phyloP scores from a whole-genome alignment of 2,888 invertebrate genomes.

The Cabera pusaria region DNA sequence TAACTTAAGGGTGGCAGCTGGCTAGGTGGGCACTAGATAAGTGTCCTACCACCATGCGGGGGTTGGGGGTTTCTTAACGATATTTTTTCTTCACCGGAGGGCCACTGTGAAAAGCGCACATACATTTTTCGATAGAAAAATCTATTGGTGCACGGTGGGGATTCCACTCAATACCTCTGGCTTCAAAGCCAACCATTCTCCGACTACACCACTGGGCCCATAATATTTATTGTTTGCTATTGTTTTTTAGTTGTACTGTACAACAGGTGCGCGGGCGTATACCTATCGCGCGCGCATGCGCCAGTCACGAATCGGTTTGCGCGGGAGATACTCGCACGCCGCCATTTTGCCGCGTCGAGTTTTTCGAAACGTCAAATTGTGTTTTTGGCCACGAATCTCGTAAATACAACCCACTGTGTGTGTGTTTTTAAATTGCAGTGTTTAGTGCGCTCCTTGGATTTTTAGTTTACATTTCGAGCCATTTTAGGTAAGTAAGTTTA shows the following conservation, averaged over 20 bases:
- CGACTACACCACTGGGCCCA: too few species aligned
- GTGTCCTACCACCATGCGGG: too few species aligned
- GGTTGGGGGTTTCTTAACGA: too few species aligned
- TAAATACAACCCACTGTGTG: constrained; percentile 23
- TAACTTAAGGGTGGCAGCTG: too few species aligned
- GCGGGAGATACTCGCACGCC: constrained; percentile 57
- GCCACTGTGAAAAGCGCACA: too few species aligned
- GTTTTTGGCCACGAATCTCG: constrained; percentile 8
- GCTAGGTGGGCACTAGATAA: too few species aligned
- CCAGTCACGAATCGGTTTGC: constrained; percentile 65
- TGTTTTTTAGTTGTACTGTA: constrained; percentile 62
- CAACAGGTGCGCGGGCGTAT: constrained; percentile 62
- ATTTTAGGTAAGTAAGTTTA: constrained; percentile 58
- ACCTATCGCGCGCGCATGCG: constrained; percentile 35
- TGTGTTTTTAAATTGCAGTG: constrained; percentile 28
- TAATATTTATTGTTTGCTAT: constrained; percentile 75
- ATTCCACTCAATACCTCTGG: too few species aligned
- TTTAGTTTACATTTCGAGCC: constrained; percentile 36
- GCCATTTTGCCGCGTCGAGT: constrained; percentile 15
- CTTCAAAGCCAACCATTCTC: too few species aligned
- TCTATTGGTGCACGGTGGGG: too few species aligned
- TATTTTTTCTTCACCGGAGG: too few species aligned
- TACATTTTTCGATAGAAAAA: too few species aligned
- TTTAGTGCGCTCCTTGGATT: constrained; percentile 37
- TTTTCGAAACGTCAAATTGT: constrained; percentile 15